A percentile compares a stretch with the other conserved stretches of the same genome.
phyloP scores from a whole-genome alignment of 2,797 vertebrate genomes.

The Tiaroga cobitis region DNA sequence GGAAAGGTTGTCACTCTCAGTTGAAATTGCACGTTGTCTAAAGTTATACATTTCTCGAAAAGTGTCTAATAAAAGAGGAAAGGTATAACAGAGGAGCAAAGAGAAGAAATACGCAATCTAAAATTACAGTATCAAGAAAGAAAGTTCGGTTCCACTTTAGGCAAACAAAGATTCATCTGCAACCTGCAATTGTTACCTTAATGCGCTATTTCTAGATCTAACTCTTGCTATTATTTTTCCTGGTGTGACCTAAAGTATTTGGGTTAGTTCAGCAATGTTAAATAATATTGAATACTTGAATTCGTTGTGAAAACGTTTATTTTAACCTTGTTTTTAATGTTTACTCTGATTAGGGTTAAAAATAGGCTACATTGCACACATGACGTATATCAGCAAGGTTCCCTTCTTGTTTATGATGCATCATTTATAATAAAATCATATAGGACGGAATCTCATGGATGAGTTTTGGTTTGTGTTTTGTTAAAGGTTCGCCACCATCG shows the following conservation, averaged over 20 bases:
- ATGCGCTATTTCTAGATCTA: no score
- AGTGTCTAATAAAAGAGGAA: neutral
- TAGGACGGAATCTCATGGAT: constrained; percentile 30
- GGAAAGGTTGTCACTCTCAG: neutral
- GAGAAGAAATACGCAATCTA: neutral
- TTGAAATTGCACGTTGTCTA: neutral
- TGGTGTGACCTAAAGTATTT: neutral
- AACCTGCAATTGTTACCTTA: neutral
- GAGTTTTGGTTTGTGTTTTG: constrained; percentile 74
- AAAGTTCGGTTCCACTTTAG: neutral
- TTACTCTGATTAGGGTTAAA: neutral
- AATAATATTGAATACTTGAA: neutral
- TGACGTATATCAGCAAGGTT: neutral
- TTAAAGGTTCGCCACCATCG: neutral
- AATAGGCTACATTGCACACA: neutral
- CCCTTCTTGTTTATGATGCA: neutral
- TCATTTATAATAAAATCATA: neutral
- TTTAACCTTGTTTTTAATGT: neutral
- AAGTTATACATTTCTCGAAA: neutral
- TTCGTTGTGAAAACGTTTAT: neutral
- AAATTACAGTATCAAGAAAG: neutral
- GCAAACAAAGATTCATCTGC: neutral
- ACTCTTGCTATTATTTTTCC: neutral
- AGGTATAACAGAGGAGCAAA: neutral
- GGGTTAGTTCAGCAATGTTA: neutral